phyloP scores from a whole-genome alignment of 2,888 invertebrate species.

The Masnerella sp. region DNA sequence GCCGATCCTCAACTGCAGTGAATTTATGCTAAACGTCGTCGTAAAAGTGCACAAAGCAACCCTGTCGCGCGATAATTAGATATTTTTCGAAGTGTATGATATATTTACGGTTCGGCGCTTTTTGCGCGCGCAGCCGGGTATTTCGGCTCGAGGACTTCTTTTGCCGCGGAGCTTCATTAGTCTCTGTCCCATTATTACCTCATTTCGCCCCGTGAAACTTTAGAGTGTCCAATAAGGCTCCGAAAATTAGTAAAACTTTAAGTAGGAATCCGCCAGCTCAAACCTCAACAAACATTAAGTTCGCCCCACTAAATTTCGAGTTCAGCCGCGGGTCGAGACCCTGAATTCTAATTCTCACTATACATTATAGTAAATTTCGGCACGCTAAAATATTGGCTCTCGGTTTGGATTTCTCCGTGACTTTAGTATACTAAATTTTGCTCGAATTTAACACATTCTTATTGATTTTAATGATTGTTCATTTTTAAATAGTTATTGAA shows the following conservation, averaged over 20 bases:
- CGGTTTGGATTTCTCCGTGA: too few relatives aligned
- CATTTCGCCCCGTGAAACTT: conserved; percentile 46
- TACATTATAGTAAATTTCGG: conserved; percentile 28
- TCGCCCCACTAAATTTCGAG: conserved; percentile 43
- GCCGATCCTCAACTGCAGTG: too few relatives aligned
- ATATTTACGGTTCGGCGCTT: conserved; percentile 26
- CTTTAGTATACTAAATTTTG: too few relatives aligned
- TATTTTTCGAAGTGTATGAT: too few relatives aligned
- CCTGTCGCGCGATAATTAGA: too few relatives aligned
- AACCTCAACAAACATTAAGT: conserved; percentile 55
- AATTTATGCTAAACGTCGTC: too few relatives aligned
- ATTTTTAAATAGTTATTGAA: too few relatives aligned
- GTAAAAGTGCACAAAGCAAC: too few relatives aligned
- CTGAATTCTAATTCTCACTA: conserved; percentile 38
- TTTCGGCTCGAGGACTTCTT: conserved; percentile 31
- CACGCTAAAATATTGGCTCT: conserved; percentile 5
- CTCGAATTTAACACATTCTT: too few relatives aligned
- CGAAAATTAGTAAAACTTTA: conserved; percentile 56
- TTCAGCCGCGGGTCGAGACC: conserved; percentile 9
- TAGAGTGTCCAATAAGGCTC: conserved; percentile 52
- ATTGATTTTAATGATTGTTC: too few relatives aligned
- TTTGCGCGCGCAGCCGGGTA: conserved; percentile 6
- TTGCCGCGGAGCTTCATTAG: conserved; percentile 34
- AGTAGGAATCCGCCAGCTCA: conserved; percentile 32
- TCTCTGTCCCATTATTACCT: conserved; percentile 53